Evolutionary conservation across 2,888 invertebrate species (phyloP), one percentile per base, ranked within the genome.

Genomic region (Dromius quadrimaculatus): DNA sequence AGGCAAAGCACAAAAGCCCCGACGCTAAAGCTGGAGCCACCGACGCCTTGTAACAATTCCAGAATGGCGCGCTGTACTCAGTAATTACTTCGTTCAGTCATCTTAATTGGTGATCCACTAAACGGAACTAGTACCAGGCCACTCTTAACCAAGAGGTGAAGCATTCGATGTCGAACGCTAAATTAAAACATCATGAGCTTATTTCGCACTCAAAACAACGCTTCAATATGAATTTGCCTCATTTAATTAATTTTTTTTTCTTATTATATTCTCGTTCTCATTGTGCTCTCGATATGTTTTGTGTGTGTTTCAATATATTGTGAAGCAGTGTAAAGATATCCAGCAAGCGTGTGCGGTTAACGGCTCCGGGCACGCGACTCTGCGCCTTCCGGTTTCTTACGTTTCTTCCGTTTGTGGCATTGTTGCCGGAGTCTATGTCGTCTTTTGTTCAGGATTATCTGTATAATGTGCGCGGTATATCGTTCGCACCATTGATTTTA

Each of bases 41-140:
- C 15, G 15, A 13, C 8, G 19, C 20, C n/a, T 41, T 32, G 65
- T 45, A 50, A 65, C 65, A 65, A 65, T 65, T 65, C 50, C 50
- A 6, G 47, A 65, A 63, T 32, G 45, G 45, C 65, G 19, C 65
- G 36, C 65, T 23, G 47, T 65, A 50, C 50, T n/a, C 22, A 22
- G 68, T 59, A 69, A 69, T 69, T 69, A 69, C 68, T 17, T 43
- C 68, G 59, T 45, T 69, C 59, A 59, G 45, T 69, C 68, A 69
- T 69, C 59, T 41, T 69, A 69, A 69, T 69, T 69, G 68, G 68
- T 69, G 68, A 69, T 57, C 68, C 68, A 45, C 68, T 69, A 59
- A 59, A 61, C 68, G 68, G 68, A 69, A 69, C 68, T 69, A 57
- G 45, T 45, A 59, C 38, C 38, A 66, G 32, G 28, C 28, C 41